phyloP scores from a whole-genome alignment of 2,797 vertebrate species.

The Gobio occitaniae region DNA sequence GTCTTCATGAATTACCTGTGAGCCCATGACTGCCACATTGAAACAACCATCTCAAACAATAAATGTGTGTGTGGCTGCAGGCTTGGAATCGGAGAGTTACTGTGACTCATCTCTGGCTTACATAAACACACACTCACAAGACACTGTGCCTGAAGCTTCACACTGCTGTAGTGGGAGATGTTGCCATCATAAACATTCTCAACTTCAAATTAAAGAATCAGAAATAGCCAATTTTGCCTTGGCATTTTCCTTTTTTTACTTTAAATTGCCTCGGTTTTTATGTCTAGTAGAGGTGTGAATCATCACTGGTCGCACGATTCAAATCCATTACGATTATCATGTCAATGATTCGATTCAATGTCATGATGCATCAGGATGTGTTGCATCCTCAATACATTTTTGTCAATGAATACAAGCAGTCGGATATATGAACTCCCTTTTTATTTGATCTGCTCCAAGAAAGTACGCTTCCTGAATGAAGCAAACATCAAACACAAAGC shows the following conservation, averaged over 20 bases:
- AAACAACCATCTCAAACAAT: conserved; percentile 4
- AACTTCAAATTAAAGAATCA: conserved; percentile 3
- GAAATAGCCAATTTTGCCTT: neutral
- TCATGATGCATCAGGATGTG: too few species aligned
- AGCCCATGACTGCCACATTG: conserved; percentile 26
- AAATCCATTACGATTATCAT: too few species aligned
- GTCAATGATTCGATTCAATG: too few species aligned
- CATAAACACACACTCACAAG: conserved; percentile 49
- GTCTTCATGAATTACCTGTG: conserved; percentile 7
- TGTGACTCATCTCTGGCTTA: conserved; percentile 56
- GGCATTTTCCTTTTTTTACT: too few species aligned
- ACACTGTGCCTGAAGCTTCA: conserved; percentile 20
- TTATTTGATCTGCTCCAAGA: too few species aligned
- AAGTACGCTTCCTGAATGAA: too few species aligned
- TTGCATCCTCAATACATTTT: too few species aligned
- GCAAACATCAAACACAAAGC: too few species aligned
- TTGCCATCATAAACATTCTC: neutral
- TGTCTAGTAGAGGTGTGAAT: neutral
- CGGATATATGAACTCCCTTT: too few species aligned
- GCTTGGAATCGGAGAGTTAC: conserved; percentile 38
- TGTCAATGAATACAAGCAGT: too few species aligned
- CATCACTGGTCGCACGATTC: too few species aligned
- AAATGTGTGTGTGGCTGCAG: conserved; percentile 39
- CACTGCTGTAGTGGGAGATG: conserved; percentile 14
- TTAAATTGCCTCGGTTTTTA: neutral